Evolutionary conservation across 1,140 invertebrate species (phyloP), one percentile per base, ranked within the genome.

Genomic region (Euura saliciscinereae): DNA sequence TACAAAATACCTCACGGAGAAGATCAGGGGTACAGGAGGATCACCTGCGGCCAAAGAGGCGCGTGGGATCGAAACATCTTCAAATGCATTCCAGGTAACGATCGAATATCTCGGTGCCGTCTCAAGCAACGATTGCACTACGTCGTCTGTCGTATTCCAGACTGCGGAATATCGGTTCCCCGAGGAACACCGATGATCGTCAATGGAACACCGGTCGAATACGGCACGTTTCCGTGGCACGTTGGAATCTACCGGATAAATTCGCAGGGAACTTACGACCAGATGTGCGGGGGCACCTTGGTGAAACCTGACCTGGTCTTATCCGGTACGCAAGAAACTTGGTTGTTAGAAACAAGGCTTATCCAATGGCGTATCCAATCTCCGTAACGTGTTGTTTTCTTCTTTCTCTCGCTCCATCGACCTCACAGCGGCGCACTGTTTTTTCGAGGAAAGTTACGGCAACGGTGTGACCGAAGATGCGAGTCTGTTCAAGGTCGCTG

Each of bases 171-270:
- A 43, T 71, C 81, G 4, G 82, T 83, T 6, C 80, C 87, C 6
- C 76, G 78, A 8, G 86, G 84, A 4, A 74, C 77, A 43, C 77
- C 80, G 4, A 78, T 88, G 6, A 73, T 86, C 2, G 78, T 85
- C 2, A 82, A 84, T 10, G 88, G 87, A 0, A 59, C 73, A n/a
- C 71, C 74, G 1, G 88, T 85, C 0, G 80, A 86, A 68, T 70
- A 79, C 0, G 88, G 85, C 0, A 78, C 87, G 71, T 85, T 91
- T 65, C 90, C 90, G 0, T 91, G 91, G 90, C 89, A 91, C 65
- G 84, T 87, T 7, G 90, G 88, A 1, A 83, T 91, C 66, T 91
- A 90, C 79, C 73, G 51, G n/a, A 87, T 83, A 69, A 76, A 66
- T 6, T 44, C 70, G 13, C 51, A 44, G 64, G 71, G 66, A 43